Evolutionary conservation across 2,797 vertebrate genomes (phyloP), one percentile per base, ranked within the genome.

Genomic region (Aeoliscus strigatus): DNA sequence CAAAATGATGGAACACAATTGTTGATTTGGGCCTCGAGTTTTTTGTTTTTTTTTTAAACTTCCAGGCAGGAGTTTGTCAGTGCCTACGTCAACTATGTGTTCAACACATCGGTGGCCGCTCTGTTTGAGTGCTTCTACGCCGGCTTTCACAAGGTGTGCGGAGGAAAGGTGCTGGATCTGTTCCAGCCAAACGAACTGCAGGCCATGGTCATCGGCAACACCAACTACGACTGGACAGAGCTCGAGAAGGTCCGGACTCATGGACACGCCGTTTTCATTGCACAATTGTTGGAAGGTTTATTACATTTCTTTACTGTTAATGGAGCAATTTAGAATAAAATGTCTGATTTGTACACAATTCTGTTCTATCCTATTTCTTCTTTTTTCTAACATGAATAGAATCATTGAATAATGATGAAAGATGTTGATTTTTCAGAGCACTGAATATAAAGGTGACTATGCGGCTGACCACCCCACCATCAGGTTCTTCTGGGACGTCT

Each of bases 121-220:
- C 92, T 92, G 86, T 98, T 95, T 77, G 75, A 83, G 0, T 93
- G 94, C 39, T 99, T 98, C 69, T 90, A 94, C n/a, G 85, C 90
- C 0, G 96, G 96, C 43, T 99, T 99, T 84, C 88, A 96, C 33
- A 97, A 97, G 67, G 96, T 98, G 64, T 98, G 96, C 8, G 94
- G 94, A 2, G 94, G 94, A 39, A 93, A 95, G 59, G 91, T 97
- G 27, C 83, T 97, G 36, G 91, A 90, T 16, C 91, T 97, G 52
- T 98, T 98, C 83, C 95, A 97, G 87, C 96, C 95, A 24, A 92
- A 91, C 0, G 96, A 99, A 62, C 90, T 99, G 60, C 91, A 94
- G 88, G 95, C 95, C 75, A 97, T 99, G 95, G 94, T 98, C 73
- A 93, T 97, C 36, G 96, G 96, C 32, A 98, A 94, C 87, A 94